Base-by-base conservation (phyloP, 2,888 invertebrate genomes). In the Priocnemis perturbator region DNA sequence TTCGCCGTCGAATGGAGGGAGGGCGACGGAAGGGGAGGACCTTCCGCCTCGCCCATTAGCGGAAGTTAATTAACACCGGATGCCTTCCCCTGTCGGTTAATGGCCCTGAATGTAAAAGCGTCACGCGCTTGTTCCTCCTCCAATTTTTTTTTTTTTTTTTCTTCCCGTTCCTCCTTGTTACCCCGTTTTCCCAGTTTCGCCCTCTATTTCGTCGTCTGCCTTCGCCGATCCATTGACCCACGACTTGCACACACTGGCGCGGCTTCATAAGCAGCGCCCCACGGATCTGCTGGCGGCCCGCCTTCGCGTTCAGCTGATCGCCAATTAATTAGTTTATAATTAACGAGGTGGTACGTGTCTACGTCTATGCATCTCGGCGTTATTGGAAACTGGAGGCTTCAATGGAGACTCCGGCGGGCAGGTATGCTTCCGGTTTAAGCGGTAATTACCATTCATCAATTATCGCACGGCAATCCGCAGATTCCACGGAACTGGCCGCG, bases 391-490 rank as follows among this genome's bases (percentile, higher is more conserved):
- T 17, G 15, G 37, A 20, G 26, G 50, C 65, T 50, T 50, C 58
- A 63, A 65, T 50, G 23, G 60, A 64, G 53, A 26, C 55, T 68
- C 44, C 47, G 66, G 56, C 47, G 66, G 56, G 66, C 50, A 69
- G 71, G 60, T 64, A 67, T 68, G 73, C 66, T 63, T 66, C 62
- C 55, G 60, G 68, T 62, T 78, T 79, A 79, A 76, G 53, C 67
- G 71, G 71, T 78, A 75, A 80, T 81, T 79, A 72, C 58, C 60
- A 64, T 76, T 78, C 74, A 76, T 78, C 75, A 76, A 77, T 76
- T 74, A 77, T 73, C 64, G 57, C 21, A 21, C 61, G 23, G 23
- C 55, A 55, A 79, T 69, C 53, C 60, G 55, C 62, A 69, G 69
- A 77, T 77, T 76, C 61, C 64, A 17, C 47, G 47, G 19, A 58